phyloP scores from a whole-genome alignment of 30 jellyfish, hydroid and myxozoan genomes.

The Aurelia coerulea region DNA sequence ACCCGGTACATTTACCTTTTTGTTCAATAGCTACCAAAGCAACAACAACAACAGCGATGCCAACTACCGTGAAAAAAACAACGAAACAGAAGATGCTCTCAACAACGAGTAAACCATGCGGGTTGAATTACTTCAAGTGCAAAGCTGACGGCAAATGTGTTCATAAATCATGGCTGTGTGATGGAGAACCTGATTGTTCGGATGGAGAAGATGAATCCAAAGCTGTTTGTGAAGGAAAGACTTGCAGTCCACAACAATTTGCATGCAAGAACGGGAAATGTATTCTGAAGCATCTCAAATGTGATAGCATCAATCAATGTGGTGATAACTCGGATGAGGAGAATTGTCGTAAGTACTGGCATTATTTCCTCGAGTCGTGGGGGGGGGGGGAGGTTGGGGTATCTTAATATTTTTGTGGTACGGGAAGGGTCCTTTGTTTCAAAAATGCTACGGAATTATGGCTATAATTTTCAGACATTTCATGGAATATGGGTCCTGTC shows the following conservation, averaged over 20 bases:
- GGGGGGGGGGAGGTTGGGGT: no score
- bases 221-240: constrained; percentile 42
- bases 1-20: no score
- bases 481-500: no score
- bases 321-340: constrained; percentile 85
- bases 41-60: constrained; percentile 9
- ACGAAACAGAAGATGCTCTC: constrained; percentile 26
- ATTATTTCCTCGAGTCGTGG: no score
- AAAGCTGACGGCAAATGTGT: constrained; percentile 53
- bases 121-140: constrained; percentile 43
- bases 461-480: no score
- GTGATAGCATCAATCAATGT: constrained; percentile 82
- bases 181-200: constrained; percentile 88
- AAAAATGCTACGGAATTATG: no score
- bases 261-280: constrained; percentile 87
- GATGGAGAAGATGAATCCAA: constrained; percentile 85
- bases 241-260: constrained; percentile 71
- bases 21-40: constrained; percentile 2
- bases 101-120: constrained; percentile 69
- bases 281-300: constrained; percentile 22
- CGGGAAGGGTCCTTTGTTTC: no score
- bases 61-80: constrained; percentile 44
- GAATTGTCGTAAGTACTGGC: constrained; percentile 8
- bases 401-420: no score
- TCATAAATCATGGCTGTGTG: constrained; percentile 82